Base-by-base conservation (phyloP, 2,797 vertebrate genomes). In the Erpetoichthys calabaricus region DNA sequence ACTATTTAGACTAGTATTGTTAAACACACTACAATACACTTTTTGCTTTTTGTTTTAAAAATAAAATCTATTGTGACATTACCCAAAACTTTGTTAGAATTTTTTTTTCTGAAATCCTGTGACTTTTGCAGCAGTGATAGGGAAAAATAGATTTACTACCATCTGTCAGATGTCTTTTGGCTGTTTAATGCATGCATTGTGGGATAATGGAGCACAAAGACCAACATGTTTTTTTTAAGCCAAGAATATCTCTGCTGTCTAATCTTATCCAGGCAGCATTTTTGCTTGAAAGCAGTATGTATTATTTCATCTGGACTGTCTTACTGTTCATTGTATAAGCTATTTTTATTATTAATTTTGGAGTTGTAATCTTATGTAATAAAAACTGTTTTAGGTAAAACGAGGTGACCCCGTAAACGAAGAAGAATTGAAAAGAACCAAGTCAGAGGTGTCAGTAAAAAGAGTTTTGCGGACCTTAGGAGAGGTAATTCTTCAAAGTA, bases 401-500 rank as follows among this genome's bases (percentile, higher is more conserved):
- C 77, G 68, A 63, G 82, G 78, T 64, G 80, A 76, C 7, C 68
- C 69, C n/a, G 4, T 68, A 7, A 8, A 59, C 6, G 73, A 84
- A 42, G 67, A 76, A 3, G 81, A 85, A 58, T 81, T 81, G 66
- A 65, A 74, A 57, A 74, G 82, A 58, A 66, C 51, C 5, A 9
- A 59, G 57, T 62, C 77, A 3, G 59, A 73, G 67, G 63, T 80
- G 50, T 83, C 57, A 52, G 66, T 64, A 42, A 72, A 63, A 51
- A 80, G 83, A 44, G 56, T 87, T 42, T 55, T 81, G 56, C 77
- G 69, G 5, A 59, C 69, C 3, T 63, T 77, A 5, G 72, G 75
- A 53, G 78, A 91, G 83, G 92, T 95, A 67, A 59, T 45, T 25
- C 25, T 25, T 25, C 2, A 25, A 25, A 25, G 25, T 25, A 25